phyloP scores from a whole-genome alignment of 2,888 invertebrate genomes.

The Sarcophaga subvicina region DNA sequence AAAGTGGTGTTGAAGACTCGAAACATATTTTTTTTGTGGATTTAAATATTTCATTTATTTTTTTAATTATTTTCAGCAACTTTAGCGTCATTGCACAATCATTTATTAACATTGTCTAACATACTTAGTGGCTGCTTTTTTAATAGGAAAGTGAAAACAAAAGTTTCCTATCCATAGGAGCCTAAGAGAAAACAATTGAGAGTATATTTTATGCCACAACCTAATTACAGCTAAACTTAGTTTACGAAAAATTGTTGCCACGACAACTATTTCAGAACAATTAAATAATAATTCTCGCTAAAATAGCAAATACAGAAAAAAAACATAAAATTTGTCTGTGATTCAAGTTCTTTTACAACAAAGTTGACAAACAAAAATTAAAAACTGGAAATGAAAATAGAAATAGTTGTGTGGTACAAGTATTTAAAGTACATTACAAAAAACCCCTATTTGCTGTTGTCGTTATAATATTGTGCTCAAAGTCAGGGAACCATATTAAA shows the following conservation, averaged over 20 bases:
- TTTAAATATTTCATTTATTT: too few species aligned
- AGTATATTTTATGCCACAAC: neutral
- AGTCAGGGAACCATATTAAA: slow-evolving; percentile 25
- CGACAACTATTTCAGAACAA: neutral
- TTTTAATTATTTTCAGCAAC: too few species aligned
- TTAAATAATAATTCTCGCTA: slow-evolving; percentile 16
- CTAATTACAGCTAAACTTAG: neutral
- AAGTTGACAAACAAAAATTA: slow-evolving; percentile 11
- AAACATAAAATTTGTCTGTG: too few species aligned
- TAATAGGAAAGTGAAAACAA: neutral
- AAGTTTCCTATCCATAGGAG: neutral
- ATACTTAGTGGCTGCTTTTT: neutral
- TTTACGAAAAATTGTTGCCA: neutral
- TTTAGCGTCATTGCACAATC: too few species aligned
- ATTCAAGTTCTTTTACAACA: neutral
- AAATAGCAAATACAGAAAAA: neutral
- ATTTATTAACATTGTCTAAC: too few species aligned
- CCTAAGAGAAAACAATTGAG: too few species aligned
- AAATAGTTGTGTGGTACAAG: neutral
- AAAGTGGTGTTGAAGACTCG: too few species aligned
- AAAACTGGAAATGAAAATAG: neutral
- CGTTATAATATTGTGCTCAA: neutral
- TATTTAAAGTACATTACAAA: neutral
- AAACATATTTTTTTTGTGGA: too few species aligned
- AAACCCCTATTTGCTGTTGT: neutral